Evolutionary conservation across 2,797 vertebrate genomes (phyloP).

Genomic region (Buphagus erythrorhynchus): DNA sequence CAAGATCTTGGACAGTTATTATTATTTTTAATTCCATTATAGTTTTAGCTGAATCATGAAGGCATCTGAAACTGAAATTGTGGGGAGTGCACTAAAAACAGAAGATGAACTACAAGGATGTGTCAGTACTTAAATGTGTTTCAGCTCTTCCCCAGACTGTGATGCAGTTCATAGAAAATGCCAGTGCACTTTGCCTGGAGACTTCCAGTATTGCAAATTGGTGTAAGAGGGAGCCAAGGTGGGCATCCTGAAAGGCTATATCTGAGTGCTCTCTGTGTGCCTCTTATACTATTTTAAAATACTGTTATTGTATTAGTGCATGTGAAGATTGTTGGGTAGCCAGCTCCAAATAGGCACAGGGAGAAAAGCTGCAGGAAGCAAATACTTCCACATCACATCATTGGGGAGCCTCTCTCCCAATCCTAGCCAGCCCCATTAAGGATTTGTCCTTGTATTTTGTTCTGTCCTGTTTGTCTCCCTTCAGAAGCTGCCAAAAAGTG

Average conservation of each 20-base stretch:
- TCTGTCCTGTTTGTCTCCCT: background rate
- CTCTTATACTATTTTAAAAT: background rate
- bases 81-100: conserved; percentile 25
- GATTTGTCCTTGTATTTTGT: background rate
- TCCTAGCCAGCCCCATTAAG: background rate
- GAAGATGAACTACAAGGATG: conserved; percentile 22
- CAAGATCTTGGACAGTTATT: background rate
- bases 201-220: conserved; percentile 26
- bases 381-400: fast-evolving
- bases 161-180: conserved; percentile 52
- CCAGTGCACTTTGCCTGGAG: conserved; percentile 1
- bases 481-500: background rate
- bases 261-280: background rate
- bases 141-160: conserved; percentile 7
- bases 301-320: background rate
- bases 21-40: background rate
- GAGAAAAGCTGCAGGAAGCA: background rate
- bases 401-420: background rate
- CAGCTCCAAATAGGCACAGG: background rate
- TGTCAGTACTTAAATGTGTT: conserved; percentile 27
- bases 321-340: background rate
- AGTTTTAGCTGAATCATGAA: conserved; percentile 55
- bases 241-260: conserved; percentile 17
- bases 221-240: background rate
- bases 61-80: background rate